Conservation (phyloP, 2,797 vertebrate genomes). For the Falco concolor region DNA sequence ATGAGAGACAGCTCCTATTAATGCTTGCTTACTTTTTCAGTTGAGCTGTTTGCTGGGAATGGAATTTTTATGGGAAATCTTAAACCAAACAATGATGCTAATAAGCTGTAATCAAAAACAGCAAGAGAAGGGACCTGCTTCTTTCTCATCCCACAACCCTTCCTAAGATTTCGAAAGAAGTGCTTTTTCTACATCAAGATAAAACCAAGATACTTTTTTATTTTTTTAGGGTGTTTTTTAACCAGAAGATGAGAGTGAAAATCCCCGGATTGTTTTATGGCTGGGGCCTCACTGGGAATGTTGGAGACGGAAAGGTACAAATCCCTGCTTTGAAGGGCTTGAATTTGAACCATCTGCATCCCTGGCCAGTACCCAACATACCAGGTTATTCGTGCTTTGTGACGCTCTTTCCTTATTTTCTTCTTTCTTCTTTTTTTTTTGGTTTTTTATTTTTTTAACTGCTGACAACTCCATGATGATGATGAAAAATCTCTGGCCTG, state of each 20-base stretch:
- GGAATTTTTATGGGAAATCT: constrained; percentile 46
- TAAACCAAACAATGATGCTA: constrained; percentile 2
- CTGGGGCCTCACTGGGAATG: neutral
- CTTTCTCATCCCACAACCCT: neutral
- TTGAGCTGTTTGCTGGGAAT: neutral
- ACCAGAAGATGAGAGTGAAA: neutral
- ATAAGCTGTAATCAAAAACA: constrained; percentile 37
- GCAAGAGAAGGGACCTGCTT: neutral
- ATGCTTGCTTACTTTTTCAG: neutral
- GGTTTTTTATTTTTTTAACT: neutral
- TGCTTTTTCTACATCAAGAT: neutral
- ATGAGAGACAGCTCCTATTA: neutral
- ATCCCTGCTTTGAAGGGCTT: constrained; percentile 3
- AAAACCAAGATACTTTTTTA: neutral
- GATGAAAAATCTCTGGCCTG: neutral
- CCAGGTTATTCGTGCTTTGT: neutral
- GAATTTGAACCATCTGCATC: neutral
- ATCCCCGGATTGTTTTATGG: neutral
- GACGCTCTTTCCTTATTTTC: neutral
- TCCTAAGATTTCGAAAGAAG: neutral
- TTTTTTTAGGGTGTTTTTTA: neutral
- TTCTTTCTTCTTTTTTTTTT: neutral
- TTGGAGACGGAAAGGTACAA: neutral
- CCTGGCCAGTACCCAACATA: neutral
- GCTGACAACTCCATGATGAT: accelerated